Percentiles rank a stretch among this genome's conserved stretches.
Conservation (phyloP, 2,888 invertebrate genomes). For the Mythimna lalbum region DNA sequence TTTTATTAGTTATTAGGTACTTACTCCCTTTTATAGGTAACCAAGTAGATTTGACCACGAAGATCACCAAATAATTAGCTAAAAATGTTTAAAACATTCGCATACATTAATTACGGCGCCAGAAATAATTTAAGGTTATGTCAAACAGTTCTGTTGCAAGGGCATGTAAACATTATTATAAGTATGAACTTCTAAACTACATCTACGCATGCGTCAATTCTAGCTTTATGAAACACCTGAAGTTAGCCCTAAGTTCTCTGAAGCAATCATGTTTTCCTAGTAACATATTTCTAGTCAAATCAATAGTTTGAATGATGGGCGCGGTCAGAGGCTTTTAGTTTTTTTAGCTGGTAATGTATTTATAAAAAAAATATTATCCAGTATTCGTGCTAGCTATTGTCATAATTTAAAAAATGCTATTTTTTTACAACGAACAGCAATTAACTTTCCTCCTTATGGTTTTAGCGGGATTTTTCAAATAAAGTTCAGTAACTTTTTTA, state of each 20-base stretch:
- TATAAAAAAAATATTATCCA: neutral
- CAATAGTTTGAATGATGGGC: constrained; percentile 39
- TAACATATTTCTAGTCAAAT: constrained; percentile 15
- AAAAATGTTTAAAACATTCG: neutral
- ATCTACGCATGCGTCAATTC: constrained; percentile 38
- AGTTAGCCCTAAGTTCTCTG: constrained; percentile 26
- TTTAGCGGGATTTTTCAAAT: neutral
- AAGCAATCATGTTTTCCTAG: constrained; percentile 35
- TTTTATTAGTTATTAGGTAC: neutral
- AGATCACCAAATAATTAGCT: neutral
- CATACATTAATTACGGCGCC: neutral
- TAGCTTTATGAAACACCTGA: constrained; percentile 22
- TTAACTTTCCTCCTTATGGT: neutral
- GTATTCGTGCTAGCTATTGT: neutral
- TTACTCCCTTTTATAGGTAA: neutral
- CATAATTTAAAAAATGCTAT: too few species aligned
- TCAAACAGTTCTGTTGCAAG: neutral
- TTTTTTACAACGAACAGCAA: too few species aligned
- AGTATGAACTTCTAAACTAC: too few species aligned
- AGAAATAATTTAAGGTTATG: neutral
- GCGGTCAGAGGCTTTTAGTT: neutral
- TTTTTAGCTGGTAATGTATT: neutral
- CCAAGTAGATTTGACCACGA: neutral
- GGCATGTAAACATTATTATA: neutral
- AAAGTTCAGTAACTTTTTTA: neutral